Base-by-base conservation (phyloP, 1,140 invertebrate genomes). In the Drosophila ogumai region DNA sequence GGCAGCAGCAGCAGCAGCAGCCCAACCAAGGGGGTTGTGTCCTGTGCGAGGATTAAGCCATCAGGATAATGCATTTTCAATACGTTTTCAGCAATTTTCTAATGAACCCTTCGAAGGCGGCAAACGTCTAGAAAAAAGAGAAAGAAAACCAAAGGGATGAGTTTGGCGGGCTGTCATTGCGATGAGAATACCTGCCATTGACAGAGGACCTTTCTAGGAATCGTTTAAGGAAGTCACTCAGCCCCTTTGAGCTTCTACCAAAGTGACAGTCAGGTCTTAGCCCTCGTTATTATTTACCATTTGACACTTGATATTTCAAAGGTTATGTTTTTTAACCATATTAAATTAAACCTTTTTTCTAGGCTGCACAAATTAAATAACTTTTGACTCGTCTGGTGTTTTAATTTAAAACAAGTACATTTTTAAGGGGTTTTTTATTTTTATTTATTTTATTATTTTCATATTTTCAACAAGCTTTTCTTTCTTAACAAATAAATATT, bases 41-140 rank as follows among this genome's bases (percentile, higher is more conserved):
- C 19, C 25, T n/a, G n/a, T n/a, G 36, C 9, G 47, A 41, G 49
- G 19, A 90, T 88, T 46, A 88, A 90, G 80, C 68, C 81, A 90
- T 88, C 81, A 88, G 59, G 59, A 65, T 88, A 88, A 88, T 88
- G 84, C 68, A 65, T 90, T 90, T 88, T 66, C 85, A 82, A 88
- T 87, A 76, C 79, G 67, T 65, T 69, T 66, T 43, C 28, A 76
- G 84, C 59, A 86, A 88, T 87, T 58, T 59, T 66, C 79, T 86
- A 86, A 86, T 87, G 79, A 75, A 71, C 41, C 47, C 19, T 59
- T 36, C 3, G 17, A 38, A 43, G 47, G 25, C 25, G 25, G n/a
- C 38, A 22, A 36, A 15, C 10, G 17, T 13, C 12, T 6, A 2
- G 7, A 7, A 12, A 17, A 3, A 31, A 15, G 1, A 10, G 2